Evolutionary conservation across 2,888 invertebrate species (phyloP), one percentile per base, ranked within the genome.

Genomic region (Salpingus planirostris): DNA sequence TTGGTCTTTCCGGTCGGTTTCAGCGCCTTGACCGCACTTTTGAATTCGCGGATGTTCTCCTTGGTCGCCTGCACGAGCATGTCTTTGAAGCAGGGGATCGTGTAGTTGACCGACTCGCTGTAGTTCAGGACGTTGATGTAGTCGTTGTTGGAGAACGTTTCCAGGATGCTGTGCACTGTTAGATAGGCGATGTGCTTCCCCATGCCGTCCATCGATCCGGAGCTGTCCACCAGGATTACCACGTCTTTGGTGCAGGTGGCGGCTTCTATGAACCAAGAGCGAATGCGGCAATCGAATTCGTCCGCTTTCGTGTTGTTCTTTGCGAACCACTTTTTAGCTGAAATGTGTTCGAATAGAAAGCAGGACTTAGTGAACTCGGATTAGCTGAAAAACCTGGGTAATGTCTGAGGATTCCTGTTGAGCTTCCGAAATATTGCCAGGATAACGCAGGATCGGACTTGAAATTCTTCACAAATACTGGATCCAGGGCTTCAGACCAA

Each of bases 351-450:
- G n/a, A 23, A 13, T 27, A 15, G 21, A 8, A 7, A 15, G 21
- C 3, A 5, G 15, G n/a, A 27, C 7, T 15, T 13, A 8, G 10
- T 18, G 5, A 15, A 10, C 21, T 29, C n/a, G n/a, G n/a, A n/a
- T n/a, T n/a, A n/a, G n/a, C n/a, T n/a, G n/a, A n/a, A n/a, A 30
- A 43, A 58, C 62, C 62, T 29, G 98, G 98, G 68, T 82, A 98
- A 57, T 89, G 87, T 4, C 98, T 70, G 50, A 98, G 73, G 52
- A 97, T 84, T 8, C 98, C 98, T 2, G 85, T 80, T 15, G 88
- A 79, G 47, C 92, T 92, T 14, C 97, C 95, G 62, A 97, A 98
- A 65, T 95, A 96, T 66, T 98, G 98, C 92, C 96, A 98, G 1
- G 84, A 83, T 18, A 95, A 64, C 0, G 90, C 87, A 1, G 92